Conservation (phyloP, 2,888 invertebrate species). For the Drosophila birchii region DNA sequence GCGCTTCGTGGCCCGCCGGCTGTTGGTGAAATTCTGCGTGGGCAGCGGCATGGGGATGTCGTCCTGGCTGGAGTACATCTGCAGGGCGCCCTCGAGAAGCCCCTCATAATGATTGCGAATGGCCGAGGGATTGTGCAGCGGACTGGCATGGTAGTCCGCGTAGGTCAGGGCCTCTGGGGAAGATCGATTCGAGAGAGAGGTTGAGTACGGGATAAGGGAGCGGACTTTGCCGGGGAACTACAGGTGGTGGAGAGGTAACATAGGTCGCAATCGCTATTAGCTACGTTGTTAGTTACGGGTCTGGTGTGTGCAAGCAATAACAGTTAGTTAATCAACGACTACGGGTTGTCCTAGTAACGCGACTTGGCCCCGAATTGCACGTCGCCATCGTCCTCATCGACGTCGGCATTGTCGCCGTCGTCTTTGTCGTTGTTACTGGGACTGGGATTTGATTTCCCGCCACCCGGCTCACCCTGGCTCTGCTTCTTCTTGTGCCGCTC, state of each 20-base stretch:
- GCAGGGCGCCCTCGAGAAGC: constrained; percentile 84
- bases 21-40: constrained; percentile 80
- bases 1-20: constrained; percentile 75
- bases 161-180: constrained; percentile 72
- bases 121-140: constrained; percentile 82
- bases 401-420: constrained; percentile 22
- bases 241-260: constrained; percentile 15
- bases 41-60: constrained; percentile 83
- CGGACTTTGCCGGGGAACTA: constrained; percentile 27
- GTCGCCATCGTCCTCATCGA: constrained; percentile 61
- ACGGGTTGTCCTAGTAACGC: constrained; percentile 72
- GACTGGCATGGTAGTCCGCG: constrained; percentile 78
- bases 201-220: constrained; percentile 38
- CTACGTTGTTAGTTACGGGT: constrained; percentile 48
- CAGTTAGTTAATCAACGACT: constrained; percentile 61
- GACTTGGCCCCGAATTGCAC: constrained; percentile 67
- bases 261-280: constrained; percentile 13
- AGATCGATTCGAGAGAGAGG: constrained; percentile 72
- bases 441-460: constrained; percentile 30
- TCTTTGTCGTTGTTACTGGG: constrained; percentile 18
- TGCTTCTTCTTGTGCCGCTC: constrained; percentile 89
- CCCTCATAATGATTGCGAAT: constrained; percentile 84
- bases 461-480: constrained; percentile 74
- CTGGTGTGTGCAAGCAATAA: constrained; percentile 41
- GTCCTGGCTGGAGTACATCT: constrained; percentile 84